These are phyloP conservation scores for Sebastes vulpes DNA, from an alignment of 2,797 vertebrate genomes.

Conservation along the genomic window DNA sequence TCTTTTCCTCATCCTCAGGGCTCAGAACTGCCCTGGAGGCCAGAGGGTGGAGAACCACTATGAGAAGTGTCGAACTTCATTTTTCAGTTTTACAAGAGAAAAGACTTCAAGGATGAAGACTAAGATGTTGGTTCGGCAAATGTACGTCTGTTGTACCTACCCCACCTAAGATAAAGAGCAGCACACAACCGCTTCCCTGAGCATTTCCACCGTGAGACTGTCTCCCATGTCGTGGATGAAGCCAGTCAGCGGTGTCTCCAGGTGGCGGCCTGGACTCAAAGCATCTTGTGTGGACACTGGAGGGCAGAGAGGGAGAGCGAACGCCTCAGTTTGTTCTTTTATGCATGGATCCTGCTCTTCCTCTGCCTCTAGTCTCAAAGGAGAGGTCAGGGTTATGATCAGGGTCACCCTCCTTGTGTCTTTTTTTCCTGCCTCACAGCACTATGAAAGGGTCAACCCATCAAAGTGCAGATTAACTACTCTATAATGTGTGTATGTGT, in stretches of 20 bases:
- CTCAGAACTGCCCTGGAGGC: neutral
- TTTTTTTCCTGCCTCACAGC: slow-evolving; percentile 22
- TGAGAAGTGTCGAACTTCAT: neutral
- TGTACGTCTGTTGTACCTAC: neutral
- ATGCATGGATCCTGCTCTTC: slow-evolving; percentile 22
- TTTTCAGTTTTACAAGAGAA: neutral
- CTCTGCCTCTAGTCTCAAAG: slow-evolving; percentile 8
- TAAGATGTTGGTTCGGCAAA: neutral
- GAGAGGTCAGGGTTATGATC: slow-evolving; percentile 46
- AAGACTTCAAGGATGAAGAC: neutral
- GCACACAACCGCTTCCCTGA: neutral
- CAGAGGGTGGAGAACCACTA: neutral
- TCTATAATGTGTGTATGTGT: slow-evolving; percentile 33
- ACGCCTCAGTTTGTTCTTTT: slow-evolving; percentile 2
- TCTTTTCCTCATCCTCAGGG: neutral
- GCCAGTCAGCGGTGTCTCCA: neutral
- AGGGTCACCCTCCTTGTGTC: slow-evolving; percentile 21
- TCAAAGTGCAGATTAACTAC: slow-evolving; percentile 62
- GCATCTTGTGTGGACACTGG: slow-evolving; percentile 1
- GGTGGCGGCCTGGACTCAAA: neutral
- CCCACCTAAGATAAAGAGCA: neutral
- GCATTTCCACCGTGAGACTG: neutral
- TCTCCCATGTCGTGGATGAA: neutral
- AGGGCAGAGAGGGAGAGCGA: neutral
- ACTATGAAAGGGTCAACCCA: slow-evolving; percentile 49